These are phyloP conservation scores for Pangasius djambal DNA, from an alignment of 2,797 vertebrate genomes.

Conservation along the genomic window DNA sequence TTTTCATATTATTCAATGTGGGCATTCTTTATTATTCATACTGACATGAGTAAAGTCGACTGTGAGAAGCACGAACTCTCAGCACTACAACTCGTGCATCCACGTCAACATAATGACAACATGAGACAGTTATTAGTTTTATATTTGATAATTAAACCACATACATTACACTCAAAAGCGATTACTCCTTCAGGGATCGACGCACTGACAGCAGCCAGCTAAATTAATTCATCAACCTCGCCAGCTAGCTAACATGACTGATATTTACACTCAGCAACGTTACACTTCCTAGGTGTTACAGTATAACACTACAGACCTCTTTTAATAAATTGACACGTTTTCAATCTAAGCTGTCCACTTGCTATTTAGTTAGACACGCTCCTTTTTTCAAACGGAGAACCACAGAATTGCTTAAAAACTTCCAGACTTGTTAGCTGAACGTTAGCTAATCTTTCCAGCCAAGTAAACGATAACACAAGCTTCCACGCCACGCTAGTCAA, in stretches of 20 bases:
- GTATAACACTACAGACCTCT: neutral
- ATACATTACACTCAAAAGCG: neutral
- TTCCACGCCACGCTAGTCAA: conserved; percentile 15
- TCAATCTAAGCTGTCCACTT: neutral
- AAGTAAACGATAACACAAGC: conserved; percentile 7
- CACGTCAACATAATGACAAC: neutral
- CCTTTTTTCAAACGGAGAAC: neutral
- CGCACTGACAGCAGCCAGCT: neutral
- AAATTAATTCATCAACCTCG: neutral
- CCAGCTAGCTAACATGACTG: neutral
- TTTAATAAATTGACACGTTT: neutral
- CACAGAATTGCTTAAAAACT: neutral
- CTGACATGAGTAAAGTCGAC: neutral
- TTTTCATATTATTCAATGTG: too few relatives aligned
- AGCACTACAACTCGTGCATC: neutral
- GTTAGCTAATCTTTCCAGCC: conserved; percentile 8
- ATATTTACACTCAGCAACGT: neutral
- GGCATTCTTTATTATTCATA: neutral
- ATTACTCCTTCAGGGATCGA: too few relatives aligned
- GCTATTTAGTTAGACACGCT: neutral
- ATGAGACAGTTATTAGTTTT: neutral
- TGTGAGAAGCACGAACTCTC: neutral
- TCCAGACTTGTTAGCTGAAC: neutral
- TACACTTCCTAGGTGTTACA: neutral
- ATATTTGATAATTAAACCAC: neutral